Evolutionary conservation across 2,797 vertebrate species (phyloP).

Genomic region (Neosalanx taihuensis): DNA sequence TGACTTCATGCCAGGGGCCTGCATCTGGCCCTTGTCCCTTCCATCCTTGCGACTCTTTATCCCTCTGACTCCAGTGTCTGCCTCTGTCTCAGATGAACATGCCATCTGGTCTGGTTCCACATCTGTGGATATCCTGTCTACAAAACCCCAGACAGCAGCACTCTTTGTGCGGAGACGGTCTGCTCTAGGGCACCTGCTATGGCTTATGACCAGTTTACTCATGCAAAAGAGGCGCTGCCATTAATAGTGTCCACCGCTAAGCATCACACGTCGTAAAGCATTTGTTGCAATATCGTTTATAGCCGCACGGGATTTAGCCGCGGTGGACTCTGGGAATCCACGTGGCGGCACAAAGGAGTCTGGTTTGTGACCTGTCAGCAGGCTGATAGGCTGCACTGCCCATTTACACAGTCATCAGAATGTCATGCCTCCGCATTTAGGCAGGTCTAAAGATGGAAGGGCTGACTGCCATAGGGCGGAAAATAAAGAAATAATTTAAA

Average conservation of each 20-base stretch:
- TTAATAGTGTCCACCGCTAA: slow-evolving; percentile 53
- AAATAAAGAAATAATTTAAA: slow-evolving; percentile 45
- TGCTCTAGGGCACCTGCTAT: slow-evolving; percentile 67
- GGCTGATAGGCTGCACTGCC: slow-evolving; percentile 14
- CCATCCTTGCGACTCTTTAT: slow-evolving; percentile 21
- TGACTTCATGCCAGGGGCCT: slow-evolving; percentile 79
- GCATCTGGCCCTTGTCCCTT: slow-evolving; percentile 66
- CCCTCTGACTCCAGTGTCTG: slow-evolving; percentile 19
- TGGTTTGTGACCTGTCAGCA: slow-evolving; percentile 36
- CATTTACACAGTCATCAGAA: slow-evolving; percentile 26
- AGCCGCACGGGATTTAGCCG: slow-evolving; percentile 35
- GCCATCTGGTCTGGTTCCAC: slow-evolving; percentile 72
- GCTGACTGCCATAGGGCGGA: slow-evolving; percentile 38
- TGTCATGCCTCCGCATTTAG: slow-evolving; percentile 16
- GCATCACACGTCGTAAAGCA: slow-evolving; percentile 46
- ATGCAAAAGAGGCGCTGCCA: slow-evolving; percentile 53
- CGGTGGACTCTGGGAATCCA: slow-evolving; percentile 35
- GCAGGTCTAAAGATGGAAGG: slow-evolving; percentile 26
- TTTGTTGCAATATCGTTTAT: slow-evolving; percentile 48
- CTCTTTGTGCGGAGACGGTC: slow-evolving; percentile 60
- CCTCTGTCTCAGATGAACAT: slow-evolving; percentile 65
- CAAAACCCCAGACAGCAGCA: slow-evolving; percentile 64
- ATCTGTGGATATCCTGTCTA: slow-evolving; percentile 72
- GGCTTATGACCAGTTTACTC: slow-evolving; percentile 64
- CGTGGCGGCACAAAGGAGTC: slow-evolving; percentile 31